Evolutionary conservation across 2,797 vertebrate species (phyloP).

Genomic region (Melopsittacus undulatus): DNA sequence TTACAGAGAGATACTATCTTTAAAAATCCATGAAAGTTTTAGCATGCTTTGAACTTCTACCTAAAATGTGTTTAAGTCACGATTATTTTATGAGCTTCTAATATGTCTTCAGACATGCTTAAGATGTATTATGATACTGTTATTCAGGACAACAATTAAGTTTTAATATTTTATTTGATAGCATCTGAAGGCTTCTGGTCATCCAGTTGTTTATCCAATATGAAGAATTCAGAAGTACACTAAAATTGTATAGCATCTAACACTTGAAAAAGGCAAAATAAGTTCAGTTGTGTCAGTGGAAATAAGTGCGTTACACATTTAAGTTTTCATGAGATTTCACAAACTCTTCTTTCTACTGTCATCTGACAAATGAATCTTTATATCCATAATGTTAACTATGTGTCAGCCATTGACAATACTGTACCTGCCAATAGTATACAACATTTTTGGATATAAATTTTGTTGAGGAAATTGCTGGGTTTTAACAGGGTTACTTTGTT

Average conservation of each 20-base stretch:
- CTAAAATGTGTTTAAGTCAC: not conserved
- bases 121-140: not conserved
- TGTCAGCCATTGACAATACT: not conserved
- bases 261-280: not conserved
- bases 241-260: not conserved
- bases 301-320: not conserved
- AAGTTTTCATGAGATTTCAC: not conserved
- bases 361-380: not conserved
- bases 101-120: not conserved
- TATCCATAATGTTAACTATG: not conserved
- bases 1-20: not conserved
- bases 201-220: not conserved
- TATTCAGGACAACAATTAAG: not conserved
- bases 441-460: not conserved
- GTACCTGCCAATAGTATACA: not conserved
- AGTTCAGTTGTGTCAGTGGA: not conserved
- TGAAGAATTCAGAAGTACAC: not conserved
- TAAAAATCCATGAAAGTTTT: not conserved
- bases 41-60: not conserved
- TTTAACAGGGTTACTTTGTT: not conserved
- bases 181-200: not conserved
- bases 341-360: not conserved
- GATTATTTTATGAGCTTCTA: not conserved
- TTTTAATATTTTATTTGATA: slow-evolving; percentile 4
- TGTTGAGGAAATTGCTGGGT: not conserved